phyloP scores from a whole-genome alignment of 2,888 invertebrate species.

The Parelbella ahira region DNA sequence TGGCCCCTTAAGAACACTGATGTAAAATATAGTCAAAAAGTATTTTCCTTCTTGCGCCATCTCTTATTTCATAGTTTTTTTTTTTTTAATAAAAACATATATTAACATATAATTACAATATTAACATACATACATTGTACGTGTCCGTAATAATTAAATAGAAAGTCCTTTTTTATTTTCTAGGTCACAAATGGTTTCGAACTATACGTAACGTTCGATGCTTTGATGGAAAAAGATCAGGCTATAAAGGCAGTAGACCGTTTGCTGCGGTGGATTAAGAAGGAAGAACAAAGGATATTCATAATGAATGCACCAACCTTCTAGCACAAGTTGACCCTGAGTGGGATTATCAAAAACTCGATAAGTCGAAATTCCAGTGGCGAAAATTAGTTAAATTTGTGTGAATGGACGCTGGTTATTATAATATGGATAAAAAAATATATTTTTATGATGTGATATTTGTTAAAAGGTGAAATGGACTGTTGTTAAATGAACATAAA shows the following conservation, averaged over 20 bases:
- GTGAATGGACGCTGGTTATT: neutral
- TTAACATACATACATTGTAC: no score
- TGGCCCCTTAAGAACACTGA: no score
- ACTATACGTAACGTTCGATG: slow-evolving; percentile 95
- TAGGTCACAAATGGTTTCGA: slow-evolving; percentile 95
- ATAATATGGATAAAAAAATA: no score
- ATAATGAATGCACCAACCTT: slow-evolving; percentile 92
- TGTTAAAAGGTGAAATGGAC: no score
- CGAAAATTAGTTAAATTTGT: slow-evolving; percentile 36
- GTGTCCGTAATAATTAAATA: no score
- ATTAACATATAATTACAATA: no score
- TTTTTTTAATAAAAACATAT: no score
- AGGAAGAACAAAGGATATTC: slow-evolving; percentile 94
- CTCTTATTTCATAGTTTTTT: no score
- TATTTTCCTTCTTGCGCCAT: no score
- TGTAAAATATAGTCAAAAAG: no score
- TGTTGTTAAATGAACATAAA: no score
- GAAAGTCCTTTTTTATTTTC: slow-evolving; percentile 36
- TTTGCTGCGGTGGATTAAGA: slow-evolving; percentile 95
- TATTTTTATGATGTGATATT: no score
- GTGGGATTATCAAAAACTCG: slow-evolving; percentile 55
- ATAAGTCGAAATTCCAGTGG: slow-evolving; percentile 44
- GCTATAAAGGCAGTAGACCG: slow-evolving; percentile 94
- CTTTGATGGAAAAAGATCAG: slow-evolving; percentile 90
- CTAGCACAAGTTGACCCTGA: slow-evolving; percentile 68